Percentiles rank a stretch among this genome's conserved stretches.
Evolutionary conservation across 2,888 invertebrate species (phyloP).

Genomic region (Protophormia terraenovae): DNA sequence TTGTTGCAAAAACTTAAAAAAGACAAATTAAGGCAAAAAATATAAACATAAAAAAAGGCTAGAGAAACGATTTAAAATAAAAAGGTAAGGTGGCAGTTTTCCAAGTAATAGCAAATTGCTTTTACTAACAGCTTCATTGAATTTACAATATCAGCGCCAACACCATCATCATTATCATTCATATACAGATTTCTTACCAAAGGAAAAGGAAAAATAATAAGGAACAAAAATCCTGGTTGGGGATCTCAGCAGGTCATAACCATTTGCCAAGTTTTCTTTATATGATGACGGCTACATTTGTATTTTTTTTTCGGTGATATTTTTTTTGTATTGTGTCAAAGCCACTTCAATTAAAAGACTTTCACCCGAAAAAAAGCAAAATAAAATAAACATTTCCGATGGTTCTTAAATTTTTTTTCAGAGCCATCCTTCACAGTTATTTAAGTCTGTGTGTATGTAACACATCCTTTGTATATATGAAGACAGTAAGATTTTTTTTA

Average conservation of each 20-base stretch:
- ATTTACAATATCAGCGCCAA: slow-evolving; percentile 67
- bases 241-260: slow-evolving; percentile 37
- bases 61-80: slow-evolving; percentile 8
- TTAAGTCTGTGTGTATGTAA: not conserved
- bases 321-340: slow-evolving; percentile 60
- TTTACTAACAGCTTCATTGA: slow-evolving; percentile 69
- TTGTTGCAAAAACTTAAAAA: slow-evolving; percentile 49
- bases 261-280: slow-evolving; percentile 57
- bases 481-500: slow-evolving; percentile 52
- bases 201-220: not conserved
- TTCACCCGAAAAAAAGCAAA: slow-evolving; percentile 72
- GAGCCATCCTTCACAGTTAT: not conserved
- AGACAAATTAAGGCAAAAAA: slow-evolving; percentile 33
- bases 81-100: slow-evolving; percentile 11
- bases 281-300: slow-evolving; percentile 31
- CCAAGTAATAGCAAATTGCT: slow-evolving; percentile 57
- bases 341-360: slow-evolving; percentile 80
- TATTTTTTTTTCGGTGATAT: slow-evolving; percentile 7
- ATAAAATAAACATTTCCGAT: slow-evolving; percentile 63
- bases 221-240: not conserved
- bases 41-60: slow-evolving; percentile 8
- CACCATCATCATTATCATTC: slow-evolving; percentile 49
- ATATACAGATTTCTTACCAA: slow-evolving; percentile 10
- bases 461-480: slow-evolving; percentile 66
- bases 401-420: slow-evolving; percentile 45